Evolutionary conservation across 2,113 vertebrate species (phyloP).

Genomic region (Canis aureus): DNA sequence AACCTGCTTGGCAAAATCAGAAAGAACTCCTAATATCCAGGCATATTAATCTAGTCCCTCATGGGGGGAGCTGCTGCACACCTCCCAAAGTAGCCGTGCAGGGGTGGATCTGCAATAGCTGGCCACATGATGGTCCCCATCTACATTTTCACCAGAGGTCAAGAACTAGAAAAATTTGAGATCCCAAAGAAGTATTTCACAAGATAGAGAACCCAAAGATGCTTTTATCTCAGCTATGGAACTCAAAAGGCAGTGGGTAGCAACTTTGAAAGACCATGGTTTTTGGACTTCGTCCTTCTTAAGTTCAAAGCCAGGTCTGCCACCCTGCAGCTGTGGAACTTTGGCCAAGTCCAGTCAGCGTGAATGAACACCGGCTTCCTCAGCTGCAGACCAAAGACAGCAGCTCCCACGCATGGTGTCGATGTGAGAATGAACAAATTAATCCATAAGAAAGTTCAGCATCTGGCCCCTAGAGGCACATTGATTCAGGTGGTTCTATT

Average conservation of each 20-base stretch:
- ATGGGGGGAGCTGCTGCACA: accelerated
- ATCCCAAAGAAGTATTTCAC: background rate
- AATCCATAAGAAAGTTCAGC: accelerated
- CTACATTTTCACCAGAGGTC: background rate
- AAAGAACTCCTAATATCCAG: background rate
- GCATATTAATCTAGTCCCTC: accelerated
- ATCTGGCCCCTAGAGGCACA: accelerated
- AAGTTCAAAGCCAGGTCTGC: background rate
- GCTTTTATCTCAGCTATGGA: background rate
- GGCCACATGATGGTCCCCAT: accelerated
- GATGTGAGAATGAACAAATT: accelerated
- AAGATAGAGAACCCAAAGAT: background rate
- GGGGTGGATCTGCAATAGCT: background rate
- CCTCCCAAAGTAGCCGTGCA: accelerated
- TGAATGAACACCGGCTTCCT: background rate
- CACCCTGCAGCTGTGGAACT: accelerated
- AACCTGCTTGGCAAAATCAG: background rate
- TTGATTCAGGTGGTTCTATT: accelerated
- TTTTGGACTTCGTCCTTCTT: background rate
- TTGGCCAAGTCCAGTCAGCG: too few relatives aligned
- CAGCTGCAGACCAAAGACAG: accelerated
- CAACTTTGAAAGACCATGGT: background rate
- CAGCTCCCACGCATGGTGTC: accelerated
- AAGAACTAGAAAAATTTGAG: background rate
- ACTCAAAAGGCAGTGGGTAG: background rate